Evolutionary conservation across 2,113 vertebrate species (phyloP), one percentile per base, ranked within the genome.

Genomic region (Cacatua alba): DNA sequence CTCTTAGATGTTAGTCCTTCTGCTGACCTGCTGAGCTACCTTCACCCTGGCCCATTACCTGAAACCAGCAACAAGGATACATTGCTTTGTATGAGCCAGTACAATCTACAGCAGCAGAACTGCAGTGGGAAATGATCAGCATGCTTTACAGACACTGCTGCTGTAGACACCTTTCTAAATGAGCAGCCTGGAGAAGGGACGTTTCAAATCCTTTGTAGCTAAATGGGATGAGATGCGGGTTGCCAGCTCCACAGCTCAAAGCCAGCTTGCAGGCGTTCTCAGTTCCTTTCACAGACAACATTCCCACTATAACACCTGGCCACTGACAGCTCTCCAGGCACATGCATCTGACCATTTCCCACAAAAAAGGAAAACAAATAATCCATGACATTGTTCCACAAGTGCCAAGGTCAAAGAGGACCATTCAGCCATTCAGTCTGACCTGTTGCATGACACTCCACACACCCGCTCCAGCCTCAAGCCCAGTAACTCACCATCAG

Each of bases 321-420:
- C 85, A 86, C 0, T 0, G 0, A 26, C 1, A 89, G 48, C 48
- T 76, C 70, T 35, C 43, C 51, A 35, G 4, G 48, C 11, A 19
- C 13, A 14, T 0, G 6, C 20, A 8, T 41, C 2, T 3, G 10
- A n/a, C 28, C 17, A 19, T 23, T 62, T 60, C 35, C 63, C 63
- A 64, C 41, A 10, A 26, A 77, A 92, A 75, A 9, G 13, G 19
- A 20, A 25, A 80, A 70, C 13, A 25, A 80, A 33, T 3, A 33
- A 26, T 17, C 2, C 28, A 21, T 5, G 20, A 9, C 4, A 1
- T 4, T 29, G 49, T 25, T 55, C n/a, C 3, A 0, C 5, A 19
- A 72, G 31, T 13, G 21, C 21, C 53, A 48, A 52, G 41, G 81
- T 46, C 68, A 53, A 62, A 62, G 41, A 18, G 35, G n/a, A 87